phyloP scores from a whole-genome alignment of 1,140 invertebrate species.

The Cephus cinctus region DNA sequence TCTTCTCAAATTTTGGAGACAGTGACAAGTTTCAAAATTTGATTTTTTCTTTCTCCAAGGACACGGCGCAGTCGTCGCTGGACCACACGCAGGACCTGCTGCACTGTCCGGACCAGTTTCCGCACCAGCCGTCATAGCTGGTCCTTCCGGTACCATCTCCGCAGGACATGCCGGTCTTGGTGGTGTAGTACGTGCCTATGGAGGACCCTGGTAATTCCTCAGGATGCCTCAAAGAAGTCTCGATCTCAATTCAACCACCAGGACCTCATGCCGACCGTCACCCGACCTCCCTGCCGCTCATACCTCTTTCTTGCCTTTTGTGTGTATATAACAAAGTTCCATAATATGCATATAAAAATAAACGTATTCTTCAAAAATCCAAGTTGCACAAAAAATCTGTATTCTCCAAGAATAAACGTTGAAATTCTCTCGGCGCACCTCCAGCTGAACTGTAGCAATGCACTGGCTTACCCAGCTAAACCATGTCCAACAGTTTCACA shows the following conservation, averaged over 20 bases:
- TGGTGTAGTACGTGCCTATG: conserved; percentile 29
- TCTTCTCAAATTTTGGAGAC: neutral
- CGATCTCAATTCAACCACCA: conserved; percentile 24
- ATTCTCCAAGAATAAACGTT: too few species aligned
- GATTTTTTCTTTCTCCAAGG: conserved; percentile 14
- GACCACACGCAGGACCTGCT: conserved; percentile 40
- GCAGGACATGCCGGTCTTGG: conserved; percentile 39
- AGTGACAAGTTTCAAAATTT: neutral
- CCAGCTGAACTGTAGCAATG: too few species aligned
- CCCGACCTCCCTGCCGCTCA: conserved; percentile 36
- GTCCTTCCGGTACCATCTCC: conserved; percentile 47
- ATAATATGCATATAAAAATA: conserved; percentile 25
- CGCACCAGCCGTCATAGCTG: conserved; percentile 46
- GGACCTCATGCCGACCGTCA: conserved; percentile 23
- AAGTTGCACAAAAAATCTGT: too few species aligned
- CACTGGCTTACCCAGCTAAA: too few species aligned
- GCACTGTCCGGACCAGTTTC: conserved; percentile 44
- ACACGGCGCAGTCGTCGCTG: conserved; percentile 40
- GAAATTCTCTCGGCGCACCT: too few species aligned
- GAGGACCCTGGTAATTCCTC: conserved; percentile 29
- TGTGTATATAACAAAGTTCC: conserved; percentile 27
- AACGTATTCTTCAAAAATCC: too few species aligned
- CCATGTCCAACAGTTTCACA: neutral
- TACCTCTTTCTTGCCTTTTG: conserved; percentile 34
- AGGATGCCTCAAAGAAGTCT: conserved; percentile 8